Conservation (phyloP, 2,797 vertebrate genomes). For the Helostoma temminkii region DNA sequence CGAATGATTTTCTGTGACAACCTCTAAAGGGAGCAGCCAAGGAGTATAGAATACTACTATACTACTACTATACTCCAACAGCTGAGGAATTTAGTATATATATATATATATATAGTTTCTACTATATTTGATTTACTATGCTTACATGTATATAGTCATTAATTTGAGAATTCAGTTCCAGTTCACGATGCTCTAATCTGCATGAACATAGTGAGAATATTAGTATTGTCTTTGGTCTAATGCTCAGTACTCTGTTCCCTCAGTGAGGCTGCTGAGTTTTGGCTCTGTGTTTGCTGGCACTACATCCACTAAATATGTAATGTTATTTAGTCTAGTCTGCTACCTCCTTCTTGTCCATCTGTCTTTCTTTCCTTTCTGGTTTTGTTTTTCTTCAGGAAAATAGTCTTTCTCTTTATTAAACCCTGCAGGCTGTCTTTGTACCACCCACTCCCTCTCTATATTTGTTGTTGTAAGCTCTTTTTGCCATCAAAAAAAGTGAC, state of each 20-base stretch:
- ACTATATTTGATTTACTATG: too few species aligned
- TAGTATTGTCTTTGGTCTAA: neutral
- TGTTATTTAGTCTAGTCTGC: constrained; percentile 11
- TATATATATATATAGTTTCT: too few species aligned
- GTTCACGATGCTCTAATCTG: neutral
- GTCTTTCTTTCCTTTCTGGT: constrained; percentile 1
- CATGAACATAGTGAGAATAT: constrained; percentile 5
- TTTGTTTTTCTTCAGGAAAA: constrained; percentile 4
- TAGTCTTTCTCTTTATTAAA: constrained; percentile 31
- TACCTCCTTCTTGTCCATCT: neutral
- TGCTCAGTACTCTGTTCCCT: neutral
- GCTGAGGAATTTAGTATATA: too few species aligned
- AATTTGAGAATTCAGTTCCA: neutral
- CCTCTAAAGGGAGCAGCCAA: too few species aligned
- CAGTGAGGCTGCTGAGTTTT: neutral
- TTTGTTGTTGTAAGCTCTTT: too few species aligned
- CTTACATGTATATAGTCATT: too few species aligned
- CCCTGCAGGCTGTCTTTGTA: constrained; percentile 24
- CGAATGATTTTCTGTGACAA: too few species aligned
- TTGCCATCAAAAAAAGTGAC: constrained; percentile 25
- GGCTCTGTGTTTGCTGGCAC: constrained; percentile 7
- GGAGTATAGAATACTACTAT: too few species aligned
- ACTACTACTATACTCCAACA: too few species aligned
- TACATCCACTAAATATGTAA: constrained; percentile 7
- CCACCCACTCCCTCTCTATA: constrained; percentile 15